phyloP scores from a whole-genome alignment of 1,140 invertebrate genomes.

The Colletes latitarsis region DNA sequence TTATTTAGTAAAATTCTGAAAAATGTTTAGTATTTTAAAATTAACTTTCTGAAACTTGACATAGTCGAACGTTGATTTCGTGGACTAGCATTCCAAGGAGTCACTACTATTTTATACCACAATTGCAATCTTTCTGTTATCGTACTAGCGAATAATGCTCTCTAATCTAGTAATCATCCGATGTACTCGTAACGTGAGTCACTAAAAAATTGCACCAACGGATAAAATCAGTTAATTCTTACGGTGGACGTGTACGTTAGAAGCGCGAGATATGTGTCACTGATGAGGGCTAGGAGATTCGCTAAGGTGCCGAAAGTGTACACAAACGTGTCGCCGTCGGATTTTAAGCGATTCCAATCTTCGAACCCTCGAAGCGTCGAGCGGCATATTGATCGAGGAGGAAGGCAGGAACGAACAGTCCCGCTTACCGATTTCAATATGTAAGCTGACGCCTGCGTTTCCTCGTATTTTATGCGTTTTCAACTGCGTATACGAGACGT shows the following conservation, averaged over 20 bases:
- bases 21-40: too few species aligned
- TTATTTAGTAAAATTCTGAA: background rate
- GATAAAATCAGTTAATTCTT: background rate
- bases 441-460: conserved; percentile 34
- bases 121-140: too few species aligned
- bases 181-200: too few species aligned
- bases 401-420: background rate
- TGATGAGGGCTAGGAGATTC: background rate
- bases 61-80: too few species aligned
- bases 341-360: conserved; percentile 21
- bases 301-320: conserved; percentile 14
- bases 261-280: background rate
- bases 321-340: background rate
- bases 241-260: background rate
- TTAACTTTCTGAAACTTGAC: too few species aligned
- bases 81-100: too few species aligned
- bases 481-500: conserved; percentile 19
- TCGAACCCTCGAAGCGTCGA: background rate
- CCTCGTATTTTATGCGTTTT: conserved; percentile 18
- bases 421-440: conserved; percentile 28
- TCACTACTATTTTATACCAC: too few species aligned
- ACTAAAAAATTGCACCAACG: too few species aligned
- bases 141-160: too few species aligned
- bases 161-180: too few species aligned
- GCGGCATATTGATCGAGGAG: conserved; percentile 36